Evolutionary conservation across 2,113 vertebrate genomes (phyloP).

Genomic region (Erythrolamprus reginae): DNA sequence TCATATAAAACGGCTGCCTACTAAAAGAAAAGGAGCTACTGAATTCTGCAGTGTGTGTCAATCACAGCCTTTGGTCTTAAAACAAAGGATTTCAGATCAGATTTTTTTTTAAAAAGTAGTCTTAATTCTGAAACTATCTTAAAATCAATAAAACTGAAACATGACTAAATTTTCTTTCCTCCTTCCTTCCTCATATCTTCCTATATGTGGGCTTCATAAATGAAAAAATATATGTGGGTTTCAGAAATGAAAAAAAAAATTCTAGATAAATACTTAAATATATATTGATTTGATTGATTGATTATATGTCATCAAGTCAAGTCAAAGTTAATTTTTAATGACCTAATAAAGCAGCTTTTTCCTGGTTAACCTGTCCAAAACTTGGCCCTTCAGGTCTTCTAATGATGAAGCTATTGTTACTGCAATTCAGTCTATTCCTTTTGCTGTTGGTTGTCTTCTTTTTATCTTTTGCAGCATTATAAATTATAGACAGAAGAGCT

Average conservation of each 20-base stretch:
- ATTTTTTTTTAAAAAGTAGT: background rate
- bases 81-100: background rate
- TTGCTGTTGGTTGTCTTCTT: background rate
- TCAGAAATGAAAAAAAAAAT: background rate
- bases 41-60: background rate
- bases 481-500: background rate
- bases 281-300: background rate
- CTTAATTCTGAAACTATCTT: background rate
- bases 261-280: background rate
- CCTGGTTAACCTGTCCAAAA: background rate
- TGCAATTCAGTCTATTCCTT: background rate
- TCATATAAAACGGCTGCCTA: background rate
- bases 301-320: background rate
- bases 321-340: background rate
- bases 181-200: no score
- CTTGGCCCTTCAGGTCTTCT: background rate
- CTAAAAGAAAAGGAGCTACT: background rate
- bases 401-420: background rate
- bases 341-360: background rate
- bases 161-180: no score
- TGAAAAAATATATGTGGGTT: background rate
- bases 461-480: background rate
- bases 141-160: background rate
- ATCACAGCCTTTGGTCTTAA: background rate
- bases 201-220: no score